phyloP scores from a whole-genome alignment of 2,888 invertebrate species.

The Chloromyia formosa region DNA sequence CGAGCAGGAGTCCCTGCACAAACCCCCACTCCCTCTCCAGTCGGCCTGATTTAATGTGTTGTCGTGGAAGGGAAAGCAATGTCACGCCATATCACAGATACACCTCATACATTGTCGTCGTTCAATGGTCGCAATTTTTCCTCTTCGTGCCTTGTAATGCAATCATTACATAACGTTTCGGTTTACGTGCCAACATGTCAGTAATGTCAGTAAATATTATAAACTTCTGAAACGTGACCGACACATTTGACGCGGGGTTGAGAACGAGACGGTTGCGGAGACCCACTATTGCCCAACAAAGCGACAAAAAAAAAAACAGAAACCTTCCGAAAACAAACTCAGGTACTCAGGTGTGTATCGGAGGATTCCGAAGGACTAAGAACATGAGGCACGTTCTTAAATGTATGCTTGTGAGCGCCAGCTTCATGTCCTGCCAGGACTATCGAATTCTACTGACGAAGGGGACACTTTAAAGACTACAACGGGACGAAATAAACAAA shows the following conservation, averaged over 20 bases:
- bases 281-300: neutral
- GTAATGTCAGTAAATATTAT: conserved; percentile 44
- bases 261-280: neutral
- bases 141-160: conserved; percentile 34
- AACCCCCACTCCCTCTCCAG: neutral
- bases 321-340: conserved; percentile 14
- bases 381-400: too few relatives aligned
- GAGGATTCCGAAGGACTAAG: too few relatives aligned
- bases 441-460: neutral
- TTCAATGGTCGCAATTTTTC: conserved; percentile 24
- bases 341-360: conserved; percentile 27
- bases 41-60: neutral
- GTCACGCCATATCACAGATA: conserved; percentile 31
- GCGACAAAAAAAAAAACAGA: neutral
- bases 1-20: too few relatives aligned
- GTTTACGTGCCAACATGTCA: conserved; percentile 43
- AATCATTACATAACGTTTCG: conserved; percentile 37
- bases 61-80: conserved; percentile 23
- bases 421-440: too few relatives aligned
- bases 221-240: conserved; percentile 43
- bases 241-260: conserved; percentile 19
- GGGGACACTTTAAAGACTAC: conserved; percentile 30
- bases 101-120: conserved; percentile 2
- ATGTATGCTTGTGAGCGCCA: too few relatives aligned
- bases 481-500: neutral